Conservation (phyloP, 1,140 invertebrate genomes). For the Drosophila bocki region DNA sequence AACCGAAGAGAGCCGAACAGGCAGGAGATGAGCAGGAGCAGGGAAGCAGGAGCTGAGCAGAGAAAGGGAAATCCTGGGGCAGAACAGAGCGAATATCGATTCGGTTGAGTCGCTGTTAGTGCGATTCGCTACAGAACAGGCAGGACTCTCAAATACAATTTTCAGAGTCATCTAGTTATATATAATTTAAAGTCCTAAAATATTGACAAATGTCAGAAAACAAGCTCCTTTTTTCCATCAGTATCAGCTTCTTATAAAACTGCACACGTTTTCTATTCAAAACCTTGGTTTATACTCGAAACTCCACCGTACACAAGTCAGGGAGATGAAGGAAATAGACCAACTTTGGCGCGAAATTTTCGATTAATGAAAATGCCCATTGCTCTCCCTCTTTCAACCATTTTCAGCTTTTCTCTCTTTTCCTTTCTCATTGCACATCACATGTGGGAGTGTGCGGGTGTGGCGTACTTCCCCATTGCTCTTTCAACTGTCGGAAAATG, state of each 20-base stretch:
- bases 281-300: slow-evolving; percentile 25
- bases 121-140: not conserved
- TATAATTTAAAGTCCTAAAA: not conserved
- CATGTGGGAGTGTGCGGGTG: slow-evolving; percentile 13
- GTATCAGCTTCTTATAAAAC: too few species aligned
- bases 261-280: too few species aligned
- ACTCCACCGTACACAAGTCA: not conserved
- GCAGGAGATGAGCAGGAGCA: slow-evolving; percentile 17
- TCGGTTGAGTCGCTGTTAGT: slow-evolving; percentile 3
- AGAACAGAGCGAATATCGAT: slow-evolving; percentile 28
- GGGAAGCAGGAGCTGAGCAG: slow-evolving; percentile 31
- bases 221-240: too few species aligned
- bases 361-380: slow-evolving; percentile 71
- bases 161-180: not conserved
- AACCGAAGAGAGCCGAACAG: slow-evolving; percentile 20
- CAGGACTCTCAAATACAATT: not conserved
- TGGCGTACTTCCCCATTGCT: slow-evolving; percentile 58
- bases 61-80: slow-evolving; percentile 46
- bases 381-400: not conserved
- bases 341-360: slow-evolving; percentile 75
- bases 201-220: not conserved
- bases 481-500: slow-evolving; percentile 64
- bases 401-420: not conserved
- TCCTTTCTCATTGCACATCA: slow-evolving; percentile 1
- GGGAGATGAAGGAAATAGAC: not conserved